phyloP scores from a whole-genome alignment of 1,140 invertebrate species.

The Drosophila biarmipes region DNA sequence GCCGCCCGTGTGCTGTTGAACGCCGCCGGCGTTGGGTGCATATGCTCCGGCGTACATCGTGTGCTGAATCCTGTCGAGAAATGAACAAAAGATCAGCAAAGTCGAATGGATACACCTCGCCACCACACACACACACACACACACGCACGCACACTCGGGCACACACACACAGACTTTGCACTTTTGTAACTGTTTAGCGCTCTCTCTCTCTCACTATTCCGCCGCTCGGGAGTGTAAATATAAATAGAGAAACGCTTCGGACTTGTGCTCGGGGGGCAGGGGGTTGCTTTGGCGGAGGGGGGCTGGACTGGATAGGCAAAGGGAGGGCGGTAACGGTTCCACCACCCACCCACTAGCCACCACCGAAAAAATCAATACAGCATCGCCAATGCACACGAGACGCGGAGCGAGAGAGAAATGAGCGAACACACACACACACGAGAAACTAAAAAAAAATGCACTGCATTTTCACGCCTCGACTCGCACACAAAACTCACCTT shows the following conservation, averaged over 20 bases:
- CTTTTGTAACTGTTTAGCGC: slow-evolving; percentile 30
- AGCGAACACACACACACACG: slow-evolving; percentile 11
- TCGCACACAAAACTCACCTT: slow-evolving; percentile 22
- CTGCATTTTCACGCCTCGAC: slow-evolving; percentile 31
- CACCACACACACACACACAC: neutral
- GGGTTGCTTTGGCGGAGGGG: neutral
- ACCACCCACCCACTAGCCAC: slow-evolving; percentile 31
- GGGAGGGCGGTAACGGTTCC: slow-evolving; percentile 3
- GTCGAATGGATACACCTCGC: neutral
- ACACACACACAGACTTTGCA: slow-evolving; percentile 26
- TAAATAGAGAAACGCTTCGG: slow-evolving; percentile 27
- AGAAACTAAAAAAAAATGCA: slow-evolving; percentile 20
- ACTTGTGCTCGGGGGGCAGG: neutral
- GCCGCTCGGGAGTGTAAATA: slow-evolving; percentile 14
- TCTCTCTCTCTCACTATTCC: neutral
- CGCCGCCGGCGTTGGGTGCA: slow-evolving; percentile 73
- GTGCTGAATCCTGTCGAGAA: slow-evolving; percentile 18
- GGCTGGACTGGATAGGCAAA: neutral
- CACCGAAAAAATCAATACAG: slow-evolving; percentile 76
- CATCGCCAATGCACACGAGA: slow-evolving; percentile 66
- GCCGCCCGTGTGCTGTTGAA: slow-evolving; percentile 71
- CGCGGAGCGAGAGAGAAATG: slow-evolving; percentile 6
- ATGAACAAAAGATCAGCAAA: slow-evolving; percentile 9
- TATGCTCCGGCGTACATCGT: slow-evolving; percentile 73
- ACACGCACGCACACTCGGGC: neutral